Evolutionary conservation across 2,797 vertebrate species (phyloP).

Genomic region (Loriculus beryllinus): DNA sequence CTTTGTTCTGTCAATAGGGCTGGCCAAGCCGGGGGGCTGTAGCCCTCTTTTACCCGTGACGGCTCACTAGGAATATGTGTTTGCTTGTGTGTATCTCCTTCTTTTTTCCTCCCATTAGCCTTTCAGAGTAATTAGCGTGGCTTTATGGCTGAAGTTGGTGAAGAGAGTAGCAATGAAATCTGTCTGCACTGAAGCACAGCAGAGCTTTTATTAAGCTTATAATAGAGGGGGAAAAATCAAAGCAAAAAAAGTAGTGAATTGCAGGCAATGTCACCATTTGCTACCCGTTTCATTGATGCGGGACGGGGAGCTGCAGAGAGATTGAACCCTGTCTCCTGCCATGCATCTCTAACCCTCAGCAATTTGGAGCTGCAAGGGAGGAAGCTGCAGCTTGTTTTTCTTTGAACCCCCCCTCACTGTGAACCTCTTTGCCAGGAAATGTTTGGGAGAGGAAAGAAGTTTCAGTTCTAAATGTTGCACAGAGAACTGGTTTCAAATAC

Average conservation of each 20-base stretch:
- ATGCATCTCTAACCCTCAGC: not conserved
- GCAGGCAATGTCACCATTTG: not conserved
- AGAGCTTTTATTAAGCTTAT: constrained; percentile 21
- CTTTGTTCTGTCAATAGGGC: constrained; percentile 21
- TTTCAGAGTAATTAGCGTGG: constrained; percentile 22
- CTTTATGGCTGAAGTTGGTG: not conserved
- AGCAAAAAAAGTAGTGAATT: not conserved
- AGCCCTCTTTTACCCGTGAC: not conserved
- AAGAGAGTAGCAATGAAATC: not conserved
- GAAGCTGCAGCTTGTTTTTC: not conserved
- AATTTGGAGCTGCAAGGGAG: not conserved
- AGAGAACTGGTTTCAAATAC: not conserved
- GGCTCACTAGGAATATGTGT: not conserved
- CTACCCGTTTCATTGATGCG: not conserved
- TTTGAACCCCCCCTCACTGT: fast-evolving
- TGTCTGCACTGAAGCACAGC: not conserved
- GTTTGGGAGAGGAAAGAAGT: not conserved
- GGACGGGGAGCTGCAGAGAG: not conserved
- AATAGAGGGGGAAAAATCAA: not conserved
- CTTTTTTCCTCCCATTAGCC: not conserved
- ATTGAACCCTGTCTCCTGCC: not conserved
- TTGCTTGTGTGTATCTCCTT: not conserved
- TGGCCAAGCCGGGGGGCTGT: not conserved
- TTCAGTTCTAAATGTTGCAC: not conserved
- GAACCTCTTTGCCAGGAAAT: not conserved